Evolutionary conservation across 2,113 vertebrate genomes (phyloP), one percentile per base, ranked within the genome.

Genomic region (Plotosus lineatus): DNA sequence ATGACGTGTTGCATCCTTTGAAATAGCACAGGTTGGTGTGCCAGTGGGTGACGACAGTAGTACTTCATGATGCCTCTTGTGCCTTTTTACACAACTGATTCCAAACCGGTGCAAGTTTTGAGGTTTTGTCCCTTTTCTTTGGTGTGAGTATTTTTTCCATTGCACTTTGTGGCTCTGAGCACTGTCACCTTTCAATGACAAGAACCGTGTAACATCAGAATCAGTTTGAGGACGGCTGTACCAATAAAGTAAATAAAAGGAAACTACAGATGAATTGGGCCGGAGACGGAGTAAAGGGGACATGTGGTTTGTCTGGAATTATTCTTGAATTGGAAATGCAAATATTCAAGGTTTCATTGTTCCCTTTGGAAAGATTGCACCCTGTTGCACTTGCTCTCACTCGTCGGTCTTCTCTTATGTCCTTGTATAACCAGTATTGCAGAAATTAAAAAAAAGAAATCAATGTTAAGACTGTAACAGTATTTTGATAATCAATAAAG

Each of bases 401-500:
- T 75, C 76, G 61, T 74, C 71, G 21, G 50, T 51, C 38, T 50
- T 55, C 71, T 17, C 74, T 36, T 73, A 68, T 86, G 79, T 84
- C 75, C 80, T 86, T 89, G 82, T 87, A 51, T 90, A 86, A 87
- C 89, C 90, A 77, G 86, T 85, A 83, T 90, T 89, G 83, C 85
- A 81, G 84, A 91, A 88, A 83, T 38, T 2, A 84, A 89, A 87
- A 87, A 87, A 85, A 80, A 86, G 86, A 89, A 78, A 91, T 86
- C 26, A 82, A 86, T 90, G 88, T 90, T 90, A 89, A 89, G 90
- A 90, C 77, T 87, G 85, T 85, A 86, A 82, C 90, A 91, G 91
- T 94, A 92, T 94, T 94, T 94, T 94, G 91, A 93, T 93, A 92
- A 87, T 90, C 92, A 94, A 94, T 94, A 94, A 94, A 94, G 86